A percentile compares a stretch with the other conserved stretches of the same genome.
Conservation (phyloP, 1,140 invertebrate species). For the Heliothis virescens region DNA sequence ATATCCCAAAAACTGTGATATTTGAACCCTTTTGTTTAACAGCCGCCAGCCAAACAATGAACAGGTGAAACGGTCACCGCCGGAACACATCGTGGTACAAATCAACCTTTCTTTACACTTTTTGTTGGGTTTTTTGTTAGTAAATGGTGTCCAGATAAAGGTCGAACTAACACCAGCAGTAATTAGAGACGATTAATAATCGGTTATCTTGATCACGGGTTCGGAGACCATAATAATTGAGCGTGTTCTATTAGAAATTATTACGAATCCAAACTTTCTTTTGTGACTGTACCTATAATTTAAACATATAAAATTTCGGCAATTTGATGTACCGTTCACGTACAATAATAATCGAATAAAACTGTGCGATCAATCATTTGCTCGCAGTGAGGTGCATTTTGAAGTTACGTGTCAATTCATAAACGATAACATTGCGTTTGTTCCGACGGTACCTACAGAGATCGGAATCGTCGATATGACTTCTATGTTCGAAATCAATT, state of each 20-base stretch:
- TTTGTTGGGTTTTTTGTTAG: constrained; percentile 76
- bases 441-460: constrained; percentile 55
- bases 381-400: constrained; percentile 54
- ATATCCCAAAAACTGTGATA: constrained; percentile 83
- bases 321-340: constrained; percentile 1
- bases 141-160: constrained; percentile 83
- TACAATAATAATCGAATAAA: constrained; percentile 45
- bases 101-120: constrained; percentile 82
- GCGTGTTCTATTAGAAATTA: constrained; percentile 62
- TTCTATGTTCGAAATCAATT: constrained; percentile 78
- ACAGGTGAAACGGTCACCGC: constrained; percentile 79
- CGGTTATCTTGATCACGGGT: constrained; percentile 81
- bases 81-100: constrained; percentile 60
- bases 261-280: constrained; percentile 63
- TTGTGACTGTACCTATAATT: constrained; percentile 43
- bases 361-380: constrained; percentile 57
- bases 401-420: constrained; percentile 64
- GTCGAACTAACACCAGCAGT: constrained; percentile 85
- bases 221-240: constrained; percentile 77
- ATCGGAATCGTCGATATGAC: constrained; percentile 55
- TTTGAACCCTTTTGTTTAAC: constrained; percentile 83
- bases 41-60: constrained; percentile 79
- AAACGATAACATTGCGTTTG: constrained; percentile 62
- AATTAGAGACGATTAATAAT: constrained; percentile 86
- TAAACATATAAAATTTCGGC: constrained; percentile 32